Evolutionary conservation across 1,140 invertebrate genomes (phyloP).

Genomic region (Branchinecta lynchi): DNA sequence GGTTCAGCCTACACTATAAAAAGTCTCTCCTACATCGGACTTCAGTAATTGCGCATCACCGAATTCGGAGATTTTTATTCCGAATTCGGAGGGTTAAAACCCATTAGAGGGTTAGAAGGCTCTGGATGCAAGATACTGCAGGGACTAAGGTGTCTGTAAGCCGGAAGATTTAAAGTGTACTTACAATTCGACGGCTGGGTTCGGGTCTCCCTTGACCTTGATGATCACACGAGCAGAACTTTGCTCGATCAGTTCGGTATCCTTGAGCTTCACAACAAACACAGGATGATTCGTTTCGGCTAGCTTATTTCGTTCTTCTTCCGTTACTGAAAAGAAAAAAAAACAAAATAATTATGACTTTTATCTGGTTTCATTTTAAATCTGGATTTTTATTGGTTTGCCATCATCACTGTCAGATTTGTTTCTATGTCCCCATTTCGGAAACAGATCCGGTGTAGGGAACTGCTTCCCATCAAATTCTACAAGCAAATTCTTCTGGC

Average conservation of each 20-base stretch:
- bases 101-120: slow-evolving; percentile 4
- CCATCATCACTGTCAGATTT: no score
- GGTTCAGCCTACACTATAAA: no score
- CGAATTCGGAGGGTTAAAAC: no score
- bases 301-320: slow-evolving; percentile 46
- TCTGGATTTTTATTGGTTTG: no score
- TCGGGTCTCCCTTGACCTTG: slow-evolving; percentile 69
- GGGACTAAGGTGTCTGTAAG: neutral
- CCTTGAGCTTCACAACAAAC: slow-evolving; percentile 64
- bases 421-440: no score
- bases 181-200: slow-evolving; percentile 69
- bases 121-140: neutral
- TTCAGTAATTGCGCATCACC: no score
- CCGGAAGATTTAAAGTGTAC: slow-evolving; percentile 34
- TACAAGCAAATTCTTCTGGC: no score
- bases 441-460: no score
- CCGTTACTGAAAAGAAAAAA: slow-evolving; percentile 39
- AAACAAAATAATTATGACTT: neutral
- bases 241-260: slow-evolving; percentile 68
- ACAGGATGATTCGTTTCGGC: slow-evolving; percentile 54
- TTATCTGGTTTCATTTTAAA: no score
- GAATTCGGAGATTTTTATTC: no score
- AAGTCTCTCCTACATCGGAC: no score
- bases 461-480: no score
- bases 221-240: slow-evolving; percentile 77